phyloP scores from a whole-genome alignment of 1,140 invertebrate species.

The Portunus trituberculatus region DNA sequence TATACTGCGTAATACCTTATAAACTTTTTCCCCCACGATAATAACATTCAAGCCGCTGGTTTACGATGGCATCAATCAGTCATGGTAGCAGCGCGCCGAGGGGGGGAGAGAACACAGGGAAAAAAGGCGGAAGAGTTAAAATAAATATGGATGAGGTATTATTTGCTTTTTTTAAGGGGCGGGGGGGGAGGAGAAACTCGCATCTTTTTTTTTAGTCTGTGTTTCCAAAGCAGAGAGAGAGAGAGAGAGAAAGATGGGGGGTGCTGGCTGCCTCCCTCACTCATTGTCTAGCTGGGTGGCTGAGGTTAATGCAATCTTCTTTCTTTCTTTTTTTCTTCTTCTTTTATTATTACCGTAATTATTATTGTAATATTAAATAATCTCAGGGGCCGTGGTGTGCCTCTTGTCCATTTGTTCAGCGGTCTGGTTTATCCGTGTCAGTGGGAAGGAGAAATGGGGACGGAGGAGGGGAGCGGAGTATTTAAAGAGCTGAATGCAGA shows the following conservation, averaged over 20 bases:
- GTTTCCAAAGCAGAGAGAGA: background rate
- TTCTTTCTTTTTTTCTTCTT: background rate
- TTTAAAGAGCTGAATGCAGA: background rate
- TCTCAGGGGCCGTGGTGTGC: background rate
- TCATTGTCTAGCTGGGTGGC: background rate
- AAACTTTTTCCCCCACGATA: constrained; percentile 72
- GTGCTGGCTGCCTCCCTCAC: background rate
- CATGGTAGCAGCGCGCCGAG: constrained; percentile 52
- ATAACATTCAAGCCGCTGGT: constrained; percentile 71
- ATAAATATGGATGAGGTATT: constrained; percentile 70
- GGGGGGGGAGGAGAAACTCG: background rate
- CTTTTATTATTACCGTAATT: constrained; percentile 16
- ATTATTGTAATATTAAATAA: constrained; percentile 28
- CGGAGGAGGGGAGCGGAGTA: background rate
- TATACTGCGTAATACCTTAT: constrained; percentile 75
- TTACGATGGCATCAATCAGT: constrained; percentile 72
- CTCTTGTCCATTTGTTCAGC: background rate
- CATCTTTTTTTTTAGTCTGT: background rate
- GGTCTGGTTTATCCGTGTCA: constrained; percentile 14
- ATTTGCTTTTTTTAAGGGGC: constrained; percentile 50
- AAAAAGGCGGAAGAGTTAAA: constrained; percentile 46
- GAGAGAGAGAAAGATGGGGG: too few relatives aligned
- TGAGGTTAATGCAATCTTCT: background rate
- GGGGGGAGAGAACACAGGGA: constrained; percentile 36
- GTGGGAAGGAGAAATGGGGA: background rate